Base-by-base conservation (phyloP, 2,888 invertebrate species). In the Drosophila flavopinicola region DNA sequence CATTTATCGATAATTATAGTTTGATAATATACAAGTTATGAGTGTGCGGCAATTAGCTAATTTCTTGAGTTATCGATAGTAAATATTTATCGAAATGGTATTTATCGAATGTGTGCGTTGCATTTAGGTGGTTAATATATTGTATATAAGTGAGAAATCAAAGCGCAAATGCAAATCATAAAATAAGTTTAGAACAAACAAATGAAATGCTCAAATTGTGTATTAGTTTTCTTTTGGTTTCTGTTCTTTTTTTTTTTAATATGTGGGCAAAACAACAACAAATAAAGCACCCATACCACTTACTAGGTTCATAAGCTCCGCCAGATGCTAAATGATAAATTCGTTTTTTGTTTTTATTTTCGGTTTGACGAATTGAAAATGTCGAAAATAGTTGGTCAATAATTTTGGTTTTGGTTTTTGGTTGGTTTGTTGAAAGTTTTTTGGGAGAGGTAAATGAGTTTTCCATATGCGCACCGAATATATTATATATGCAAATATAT, bases 221-320 rank as follows among this genome's bases (percentile, higher is more conserved):
- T 63, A 51, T 74, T 77, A 69, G 69, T 59, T 56, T 42, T 53
- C 37, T 29, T 11, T 29, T 51, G 11, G 17, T 32, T 53, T 51
- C 29, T 44, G 35, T 53, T 51, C 29, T 44, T 23, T 10, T 57
- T 37, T 32, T 44, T 17, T 32, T 15, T 13, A 9, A 27, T 32
- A 35, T 44, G 60, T 58, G 56, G 35, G 57, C 61, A 67, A 76
- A 78, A 82, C 88, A 69, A 86, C 85, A 79, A 88, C 89, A 89
- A 88, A 88, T 88, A 88, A 91, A 91, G 90, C 90, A 88, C 91
- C 91, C 90, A 91, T 90, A 91, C 90, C 91, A 91, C 91, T 91
- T 91, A 91, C 91, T 85, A 90, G 78, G 72, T 88, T 91, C 90
- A 91, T 91, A 91, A 86, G 86, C 79, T 91, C 91, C 91, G 85